A percentile compares a stretch with the other conserved stretches of the same genome.
Conservation (phyloP, 2,797 vertebrate genomes). For the Myoxocephalus aenaeus region DNA sequence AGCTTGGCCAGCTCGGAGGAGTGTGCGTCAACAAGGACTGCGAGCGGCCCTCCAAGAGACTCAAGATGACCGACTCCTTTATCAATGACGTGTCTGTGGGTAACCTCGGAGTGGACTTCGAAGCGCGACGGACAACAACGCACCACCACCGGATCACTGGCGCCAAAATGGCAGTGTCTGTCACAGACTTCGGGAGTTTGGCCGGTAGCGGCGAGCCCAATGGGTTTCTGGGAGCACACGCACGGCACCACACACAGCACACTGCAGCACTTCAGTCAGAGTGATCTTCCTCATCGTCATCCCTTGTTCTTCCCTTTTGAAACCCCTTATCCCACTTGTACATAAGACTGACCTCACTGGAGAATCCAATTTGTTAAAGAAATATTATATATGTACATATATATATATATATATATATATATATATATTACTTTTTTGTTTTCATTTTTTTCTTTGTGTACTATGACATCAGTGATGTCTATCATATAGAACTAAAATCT, state of each 20-base stretch:
- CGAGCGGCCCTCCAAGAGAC: conserved; percentile 93
- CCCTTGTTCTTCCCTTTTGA: conserved; percentile 84
- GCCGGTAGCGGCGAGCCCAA: conserved; percentile 89
- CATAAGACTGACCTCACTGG: conserved; percentile 88
- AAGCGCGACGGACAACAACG: conserved; percentile 87
- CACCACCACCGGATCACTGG: conserved; percentile 92
- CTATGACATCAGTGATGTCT: conserved; percentile 99
- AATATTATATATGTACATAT: conserved; percentile 81
- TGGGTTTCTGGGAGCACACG: conserved; percentile 90
- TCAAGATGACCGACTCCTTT: conserved; percentile 96
- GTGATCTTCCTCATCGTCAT: conserved; percentile 81
- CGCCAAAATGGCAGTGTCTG: conserved; percentile 97
- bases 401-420: conserved; percentile 69
- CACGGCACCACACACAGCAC: conserved; percentile 94
- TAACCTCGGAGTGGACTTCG: conserved; percentile 95
- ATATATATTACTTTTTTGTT: conserved; percentile 76
- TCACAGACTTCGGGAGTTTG: conserved; percentile 96
- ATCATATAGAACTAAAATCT: conserved; percentile 98
- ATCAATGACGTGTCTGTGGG: conserved; percentile 94
- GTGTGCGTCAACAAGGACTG: conserved; percentile 91
- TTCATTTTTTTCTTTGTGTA: conserved; percentile 84
- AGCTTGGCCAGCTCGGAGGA: conserved; percentile 87
- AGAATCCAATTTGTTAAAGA: conserved; percentile 78
- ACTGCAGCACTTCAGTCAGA: conserved; percentile 96
- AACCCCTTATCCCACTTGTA: conserved; percentile 85